phyloP scores from a whole-genome alignment of 2,888 invertebrate genomes.

The Euclidia mi region DNA sequence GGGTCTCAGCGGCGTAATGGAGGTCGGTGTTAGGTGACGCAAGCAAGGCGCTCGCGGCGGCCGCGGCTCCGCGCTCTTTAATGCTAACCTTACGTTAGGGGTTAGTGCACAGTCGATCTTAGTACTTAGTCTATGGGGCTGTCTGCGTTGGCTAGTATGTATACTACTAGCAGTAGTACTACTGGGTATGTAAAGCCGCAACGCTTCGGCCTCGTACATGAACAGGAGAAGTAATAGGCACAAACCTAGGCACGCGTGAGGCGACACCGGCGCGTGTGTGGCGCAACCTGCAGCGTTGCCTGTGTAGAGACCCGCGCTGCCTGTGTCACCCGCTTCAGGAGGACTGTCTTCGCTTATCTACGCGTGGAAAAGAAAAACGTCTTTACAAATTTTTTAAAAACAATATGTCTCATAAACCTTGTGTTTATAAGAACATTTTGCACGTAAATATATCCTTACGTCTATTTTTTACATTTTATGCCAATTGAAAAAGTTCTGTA shows the following conservation, averaged over 20 bases:
- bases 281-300: constrained; percentile 73
- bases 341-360: constrained; percentile 84
- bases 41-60: constrained; percentile 81
- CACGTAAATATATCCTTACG: too few relatives aligned
- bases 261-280: constrained; percentile 73
- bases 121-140: constrained; percentile 71
- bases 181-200: constrained; percentile 36
- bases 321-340: constrained; percentile 57
- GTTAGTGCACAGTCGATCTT: constrained; percentile 82
- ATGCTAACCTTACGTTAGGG: constrained; percentile 73
- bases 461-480: too few relatives aligned
- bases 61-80: constrained; percentile 57
- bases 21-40: constrained; percentile 32
- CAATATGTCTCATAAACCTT: too few relatives aligned
- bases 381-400: not conserved
- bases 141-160: constrained; percentile 65
- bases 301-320: constrained; percentile 64
- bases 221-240: constrained; percentile 82
- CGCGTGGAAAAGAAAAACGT: constrained; percentile 31
- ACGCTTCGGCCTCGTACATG: constrained; percentile 72
- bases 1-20: constrained; percentile 56
- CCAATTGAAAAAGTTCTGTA: too few relatives aligned
- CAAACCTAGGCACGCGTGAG: constrained; percentile 88
- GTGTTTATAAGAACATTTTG: too few relatives aligned
- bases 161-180: too few relatives aligned